Evolutionary conservation across 2,888 invertebrate species (phyloP).

Genomic region (Hirtodrosophila histrioides): DNA sequence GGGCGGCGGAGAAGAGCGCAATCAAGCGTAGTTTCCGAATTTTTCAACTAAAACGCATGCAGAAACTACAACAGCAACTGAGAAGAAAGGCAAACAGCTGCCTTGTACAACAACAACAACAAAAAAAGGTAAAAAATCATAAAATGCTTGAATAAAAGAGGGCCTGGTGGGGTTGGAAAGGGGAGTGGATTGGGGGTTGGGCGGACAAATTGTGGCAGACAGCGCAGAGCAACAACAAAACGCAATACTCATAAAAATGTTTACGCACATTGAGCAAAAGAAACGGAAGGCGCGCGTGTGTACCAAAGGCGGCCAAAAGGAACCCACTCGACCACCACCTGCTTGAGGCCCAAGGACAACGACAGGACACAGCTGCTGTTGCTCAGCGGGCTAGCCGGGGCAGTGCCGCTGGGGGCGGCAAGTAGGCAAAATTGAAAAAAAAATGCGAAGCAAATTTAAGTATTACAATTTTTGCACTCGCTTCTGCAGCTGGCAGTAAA

Average conservation of each 20-base stretch:
- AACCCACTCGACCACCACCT: conserved; percentile 38
- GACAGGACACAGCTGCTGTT: conserved; percentile 52
- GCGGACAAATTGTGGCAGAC: conserved; percentile 30
- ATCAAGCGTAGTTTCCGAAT: conserved; percentile 60
- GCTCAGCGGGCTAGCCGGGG: background rate
- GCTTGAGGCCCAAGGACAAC: conserved; percentile 40
- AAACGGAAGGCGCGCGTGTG: conserved; percentile 20
- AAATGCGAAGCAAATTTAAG: conserved; percentile 54
- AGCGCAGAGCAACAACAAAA: conserved; percentile 15
- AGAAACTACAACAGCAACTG: conserved; percentile 52
- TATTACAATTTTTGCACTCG: conserved; percentile 47
- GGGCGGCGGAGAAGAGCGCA: conserved; percentile 57
- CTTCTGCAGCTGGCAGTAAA: conserved; percentile 66
- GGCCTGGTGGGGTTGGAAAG: conserved; percentile 20
- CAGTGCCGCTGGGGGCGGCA: background rate
- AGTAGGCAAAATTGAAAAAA: conserved; percentile 33
- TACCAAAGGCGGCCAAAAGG: conserved; percentile 42
- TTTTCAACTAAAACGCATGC: conserved; percentile 55
- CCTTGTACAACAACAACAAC: conserved; percentile 1
- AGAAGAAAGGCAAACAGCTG: conserved; percentile 39
- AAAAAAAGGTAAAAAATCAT: conserved; percentile 70
- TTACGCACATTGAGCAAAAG: conserved; percentile 73
- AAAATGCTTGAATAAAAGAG: conserved; percentile 48
- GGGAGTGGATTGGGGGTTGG: too few relatives aligned
- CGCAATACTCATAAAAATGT: conserved; percentile 75